Evolutionary conservation across 2,113 vertebrate genomes (phyloP), one percentile per base, ranked within the genome.

Genomic region (Vidua macroura): DNA sequence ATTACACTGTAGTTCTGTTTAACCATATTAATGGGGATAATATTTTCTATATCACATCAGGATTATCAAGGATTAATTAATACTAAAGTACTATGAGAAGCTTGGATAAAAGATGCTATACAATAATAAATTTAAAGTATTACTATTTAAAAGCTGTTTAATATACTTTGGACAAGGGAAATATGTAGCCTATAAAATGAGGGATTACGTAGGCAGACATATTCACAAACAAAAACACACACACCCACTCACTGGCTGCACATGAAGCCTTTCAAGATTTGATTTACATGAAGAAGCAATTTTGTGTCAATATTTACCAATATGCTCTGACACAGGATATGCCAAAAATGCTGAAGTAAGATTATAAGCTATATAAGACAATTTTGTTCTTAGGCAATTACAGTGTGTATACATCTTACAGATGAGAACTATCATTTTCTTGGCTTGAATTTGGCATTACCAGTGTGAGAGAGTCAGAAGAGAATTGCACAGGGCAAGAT

Each of bases 181-280:
- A 87, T 92, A 76, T 11, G 46, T 62, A 90, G 78, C 35, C 63
- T 80, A 67, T 86, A 85, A 83, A 6, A 94, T 74, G 58, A 89
- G 13, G 51, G 17, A 91, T 80, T 87, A 83, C 48, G 89, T 85
- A 77, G 87, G 91, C 75, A 92, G 87, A 79, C 48, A 87, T 4
- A 85, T 16, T 58, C 62, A 87, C 70, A 91, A 96, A 91, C 63
- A 95, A 76, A 93, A 35, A 83, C 58, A 85, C 30, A 79, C 46
- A 62, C 63, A 77, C 89, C 81, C 70, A 83, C 90, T 48, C 67
- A 68, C 44, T 72, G 49, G 53, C 70, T 95, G 89, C 70, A 81
- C 51, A 88, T 8, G 13, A 92, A 97, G 80, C 24, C 33, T 80
- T 87, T 76, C 30, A 66, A 70, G 59, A 75, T 82, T 73, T 60